phyloP scores from a whole-genome alignment of 2,113 vertebrate species.

The Excalfactoria chinensis region DNA sequence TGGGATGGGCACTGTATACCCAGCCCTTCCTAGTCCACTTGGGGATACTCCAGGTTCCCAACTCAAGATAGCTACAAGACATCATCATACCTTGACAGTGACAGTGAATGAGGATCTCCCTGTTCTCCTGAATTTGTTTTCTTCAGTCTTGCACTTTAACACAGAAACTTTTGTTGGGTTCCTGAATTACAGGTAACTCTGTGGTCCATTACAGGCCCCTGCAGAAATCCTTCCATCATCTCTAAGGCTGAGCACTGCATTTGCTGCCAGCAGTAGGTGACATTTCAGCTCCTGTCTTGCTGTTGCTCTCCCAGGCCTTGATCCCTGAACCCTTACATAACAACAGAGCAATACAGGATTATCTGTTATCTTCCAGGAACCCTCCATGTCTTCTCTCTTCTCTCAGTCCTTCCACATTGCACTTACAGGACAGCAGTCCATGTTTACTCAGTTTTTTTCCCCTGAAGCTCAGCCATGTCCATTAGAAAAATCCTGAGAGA shows the following conservation, averaged over 20 bases:
- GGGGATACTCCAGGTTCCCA: rapidly evolving
- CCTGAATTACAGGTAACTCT: background rate
- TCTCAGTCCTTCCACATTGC: background rate
- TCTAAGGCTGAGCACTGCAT: background rate
- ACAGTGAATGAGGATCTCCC: background rate
- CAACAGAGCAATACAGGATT: background rate
- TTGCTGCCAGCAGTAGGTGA: rapidly evolving
- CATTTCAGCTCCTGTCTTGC: background rate
- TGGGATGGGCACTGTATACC: rapidly evolving
- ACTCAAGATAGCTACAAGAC: rapidly evolving
- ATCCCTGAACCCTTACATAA: background rate
- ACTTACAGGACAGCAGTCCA: background rate
- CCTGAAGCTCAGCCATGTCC: background rate
- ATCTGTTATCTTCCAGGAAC: background rate
- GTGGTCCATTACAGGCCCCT: background rate
- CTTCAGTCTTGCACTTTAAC: background rate
- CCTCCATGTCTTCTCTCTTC: background rate
- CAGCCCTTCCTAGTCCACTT: rapidly evolving
- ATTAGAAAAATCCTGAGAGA: background rate
- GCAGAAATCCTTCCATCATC: background rate
- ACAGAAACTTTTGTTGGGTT: background rate
- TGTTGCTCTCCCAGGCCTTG: background rate
- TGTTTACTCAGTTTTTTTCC: background rate
- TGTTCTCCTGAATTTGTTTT: background rate
- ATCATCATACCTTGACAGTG: background rate